Evolutionary conservation across 1,140 invertebrate species (phyloP), one percentile per base, ranked within the genome.

Genomic region (Araneus ventricosus): DNA sequence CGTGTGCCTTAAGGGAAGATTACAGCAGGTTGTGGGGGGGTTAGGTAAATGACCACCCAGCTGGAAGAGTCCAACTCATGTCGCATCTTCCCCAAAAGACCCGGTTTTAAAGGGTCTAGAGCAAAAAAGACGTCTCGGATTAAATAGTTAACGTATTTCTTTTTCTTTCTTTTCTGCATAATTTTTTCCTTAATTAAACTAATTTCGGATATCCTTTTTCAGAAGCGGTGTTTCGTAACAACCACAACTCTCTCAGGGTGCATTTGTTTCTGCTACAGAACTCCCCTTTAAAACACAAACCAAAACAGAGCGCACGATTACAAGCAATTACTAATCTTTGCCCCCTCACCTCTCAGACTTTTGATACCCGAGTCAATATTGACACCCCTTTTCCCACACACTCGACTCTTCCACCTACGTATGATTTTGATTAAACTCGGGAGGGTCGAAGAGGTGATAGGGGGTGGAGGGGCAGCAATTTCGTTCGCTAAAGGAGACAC

Each of bases 281-380:
- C 3, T 1, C 3, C 59, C 24, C 20, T n/a, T 63, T 63, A 0
- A 75, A 20, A 37, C 70, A 22, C 20, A 37, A 34, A 37, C 67
- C 27, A 20, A 37, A 34, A 37, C 67, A 75, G 6, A 20, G 4
- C 30, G 34, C 30, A 34, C 20, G 17, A 75, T 75, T 1, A 2
- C 24, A 24, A 86, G 84, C 52, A 61, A 59, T 34, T 86, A 22
- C 30, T 59, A 59, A 75, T 75, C 27, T n/a, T 63, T n/a, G n/a
- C 61, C 22, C 22, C 61, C 24, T 37, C 70, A 20, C 20, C 70
- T 75, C 67, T 5, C 17, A 20, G 30, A 37, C 30, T 75, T 37
- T 75, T 75, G 70, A 75, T 37, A 75, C 70, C 5, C 57, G 24
- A 67, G 86, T 88, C 86, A 88, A 70, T 88, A 67, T 88, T 88